Evolutionary conservation across 53 echinoderm and acorn worm genomes (phyloP), one percentile per base, ranked within the genome.

Genomic region (Echinarachnius parma): DNA sequence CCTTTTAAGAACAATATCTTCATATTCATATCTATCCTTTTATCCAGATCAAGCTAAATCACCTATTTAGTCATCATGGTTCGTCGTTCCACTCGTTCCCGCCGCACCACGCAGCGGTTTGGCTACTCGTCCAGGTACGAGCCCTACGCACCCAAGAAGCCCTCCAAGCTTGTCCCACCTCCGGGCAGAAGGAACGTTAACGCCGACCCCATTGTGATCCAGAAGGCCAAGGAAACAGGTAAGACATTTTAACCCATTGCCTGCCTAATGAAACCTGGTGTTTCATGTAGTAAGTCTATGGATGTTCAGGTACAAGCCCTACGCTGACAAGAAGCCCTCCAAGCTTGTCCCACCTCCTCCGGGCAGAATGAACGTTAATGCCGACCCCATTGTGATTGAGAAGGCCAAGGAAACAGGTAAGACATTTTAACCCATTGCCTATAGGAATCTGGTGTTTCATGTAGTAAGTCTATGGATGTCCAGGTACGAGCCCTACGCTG

Each of bases 401-500:
- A 78, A 78, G 44, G 80, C 88, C 24, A 64, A 83, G 49, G 61
- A 59, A 39, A 79, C 83, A 37, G 88, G 88, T 83, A 59, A 16
- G 54, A 45, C 20, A 56, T 16, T 52, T 34, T n/a, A n/a, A n/a
- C n/a, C n/a, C n/a, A n/a, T n/a, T n/a, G n/a, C n/a, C n/a, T n/a
- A n/a, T n/a, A n/a, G n/a, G n/a, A n/a, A n/a, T n/a, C n/a, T n/a
- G n/a, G n/a, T n/a, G n/a, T n/a, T n/a, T n/a, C n/a, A n/a, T n/a
- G n/a, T n/a, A n/a, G n/a, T n/a, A n/a, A n/a, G n/a, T n/a, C n/a
- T n/a, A n/a, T n/a, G n/a, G n/a, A n/a, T n/a, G 15, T 28, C 61
- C 28, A 25, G 66, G 2, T 89, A 31, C 46, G 89, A 92, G 60
- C 93, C 93, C 1, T 92, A 92, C 59, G 45, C 89, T 4, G 67